Base-by-base conservation (phyloP, 2,797 vertebrate genomes). In the Lacerta bilineata region DNA sequence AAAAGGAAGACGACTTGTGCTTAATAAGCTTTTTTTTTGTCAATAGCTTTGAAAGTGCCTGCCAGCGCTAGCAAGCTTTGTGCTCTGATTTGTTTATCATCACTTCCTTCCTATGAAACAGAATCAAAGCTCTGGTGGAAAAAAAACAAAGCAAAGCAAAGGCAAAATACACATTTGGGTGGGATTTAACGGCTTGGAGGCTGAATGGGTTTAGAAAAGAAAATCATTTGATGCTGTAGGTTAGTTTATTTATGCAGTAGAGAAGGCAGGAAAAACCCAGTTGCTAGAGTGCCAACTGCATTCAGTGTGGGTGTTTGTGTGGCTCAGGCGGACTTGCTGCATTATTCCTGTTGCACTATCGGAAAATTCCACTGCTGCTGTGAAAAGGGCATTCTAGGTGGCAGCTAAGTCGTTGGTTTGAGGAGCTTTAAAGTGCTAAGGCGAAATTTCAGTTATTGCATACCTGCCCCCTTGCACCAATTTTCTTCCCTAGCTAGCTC, bases 81-180 rank as follows among this genome's bases (percentile, higher is more conserved):
- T 95, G 84, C 68, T 83, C 85, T 91, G 87, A 93, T 95, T 94
- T 95, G 88, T 95, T 95, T 94, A 93, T 95, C 89, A 87, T 87
- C 87, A 41, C 91, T 94, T 95, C 89, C 92, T 95, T 95, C 91
- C 91, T 92, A 83, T 89, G 90, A 91, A 95, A 94, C 68, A 78
- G 64, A 94, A 89, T 86, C 66, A 92, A 91, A 93, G 74, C 79
- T 83, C 55, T 87, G 92, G 93, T 87, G 61, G 36, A 41, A 39
- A 68, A 27, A 36, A 68, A 39, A 29, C 66, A 76, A 61, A 59
- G 33, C 64, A 71, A 79, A 88, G 88, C 88, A 84, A 89, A 92
- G 76, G 78, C 36, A 92, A 93, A 94, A 87, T 92, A 88, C 69
- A 87, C 84, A 33, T 90, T 92, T 91, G 89, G 72, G 79, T 91